Evolutionary conservation across 2,888 invertebrate genomes (phyloP), one percentile per base, ranked within the genome.

Genomic region (Pammene aurita): DNA sequence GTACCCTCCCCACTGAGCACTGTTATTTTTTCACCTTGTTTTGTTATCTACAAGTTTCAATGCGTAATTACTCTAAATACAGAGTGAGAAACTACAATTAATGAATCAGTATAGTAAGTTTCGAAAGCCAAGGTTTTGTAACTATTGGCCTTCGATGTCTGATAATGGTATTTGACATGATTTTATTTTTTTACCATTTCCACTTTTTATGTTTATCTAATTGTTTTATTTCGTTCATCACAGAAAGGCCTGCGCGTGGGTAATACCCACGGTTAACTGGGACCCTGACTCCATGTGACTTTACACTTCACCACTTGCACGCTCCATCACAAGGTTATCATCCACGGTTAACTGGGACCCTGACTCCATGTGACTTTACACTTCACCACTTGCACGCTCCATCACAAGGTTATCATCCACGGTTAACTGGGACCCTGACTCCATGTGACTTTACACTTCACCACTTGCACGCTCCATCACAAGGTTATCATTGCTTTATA

Each of bases 211-310:
- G 2, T 38, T 38, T 62, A 34, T n/a, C 44, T 34, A 72, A 76
- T 67, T 77, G 13, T 77, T 72, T 74, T 74, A 70, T 75, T 73
- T 74, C 74, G 73, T 71, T 62, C 74, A 70, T 77, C 71, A 63
- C 71, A 74, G 60, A 84, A 90, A 86, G 75, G 79, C 84, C 77
- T 89, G 89, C 77, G 84, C 91, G 54, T 92, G 92, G 92, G 84
- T 88, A 73, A 90, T 92, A 76, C 90, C 90, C 72, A 81, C 87
- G 41, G 85, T 92, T 82, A 80, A 83, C 71, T 92, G 92, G 92
- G 85, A 92, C 75, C 88, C 88, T 52, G 84, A 83, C 73, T 84
- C 88, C 73, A 82, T 90, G 85, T 89, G 84, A 80, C 80, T 76
- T 78, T 76, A 73, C 73, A 76, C 65, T 67, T n/a, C 54, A 34